A percentile compares a stretch with the other conserved stretches of the same genome.
Evolutionary conservation across 2,113 vertebrate genomes (phyloP).

Genomic region (Cottus gobio): DNA sequence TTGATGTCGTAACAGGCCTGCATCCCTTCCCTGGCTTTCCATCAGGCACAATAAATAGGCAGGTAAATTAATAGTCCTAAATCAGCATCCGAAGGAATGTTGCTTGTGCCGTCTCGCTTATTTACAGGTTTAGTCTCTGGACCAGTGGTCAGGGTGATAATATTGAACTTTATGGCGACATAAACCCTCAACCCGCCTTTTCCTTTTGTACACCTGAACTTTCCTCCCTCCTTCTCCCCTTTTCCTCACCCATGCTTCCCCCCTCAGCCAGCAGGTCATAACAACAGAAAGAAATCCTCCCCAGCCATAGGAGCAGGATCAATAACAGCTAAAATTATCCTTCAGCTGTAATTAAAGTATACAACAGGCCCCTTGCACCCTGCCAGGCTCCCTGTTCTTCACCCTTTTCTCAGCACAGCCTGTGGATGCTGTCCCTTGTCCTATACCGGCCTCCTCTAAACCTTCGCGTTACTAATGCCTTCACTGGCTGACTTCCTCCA

Average conservation of each 20-base stretch:
- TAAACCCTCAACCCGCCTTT: slow-evolving; percentile 66
- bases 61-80: slow-evolving; percentile 82
- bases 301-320: slow-evolving; percentile 52
- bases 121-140: slow-evolving; percentile 69
- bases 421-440: slow-evolving; percentile 31
- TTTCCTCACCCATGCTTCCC: slow-evolving; percentile 23
- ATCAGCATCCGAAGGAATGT: slow-evolving; percentile 76
- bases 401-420: slow-evolving; percentile 25
- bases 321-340: slow-evolving; percentile 72
- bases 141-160: slow-evolving; percentile 75
- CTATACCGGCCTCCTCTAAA: slow-evolving; percentile 40
- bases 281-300: slow-evolving; percentile 51
- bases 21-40: slow-evolving; percentile 42
- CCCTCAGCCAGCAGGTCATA: slow-evolving; percentile 35
- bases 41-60: slow-evolving; percentile 82
- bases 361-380: slow-evolving; percentile 27
- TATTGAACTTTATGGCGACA: slow-evolving; percentile 77
- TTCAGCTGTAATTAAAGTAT: slow-evolving; percentile 70
- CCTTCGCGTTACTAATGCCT: slow-evolving; percentile 36
- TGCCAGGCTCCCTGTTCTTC: slow-evolving; percentile 21
- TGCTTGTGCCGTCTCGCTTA: slow-evolving; percentile 57
- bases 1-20: slow-evolving; percentile 60
- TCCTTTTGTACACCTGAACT: slow-evolving; percentile 48
- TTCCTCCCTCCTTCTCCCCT: slow-evolving; percentile 31
- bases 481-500: slow-evolving; percentile 54